Evolutionary conservation across 2,888 invertebrate species (phyloP), one percentile per base, ranked within the genome.

Genomic region (Suillia variegata): DNA sequence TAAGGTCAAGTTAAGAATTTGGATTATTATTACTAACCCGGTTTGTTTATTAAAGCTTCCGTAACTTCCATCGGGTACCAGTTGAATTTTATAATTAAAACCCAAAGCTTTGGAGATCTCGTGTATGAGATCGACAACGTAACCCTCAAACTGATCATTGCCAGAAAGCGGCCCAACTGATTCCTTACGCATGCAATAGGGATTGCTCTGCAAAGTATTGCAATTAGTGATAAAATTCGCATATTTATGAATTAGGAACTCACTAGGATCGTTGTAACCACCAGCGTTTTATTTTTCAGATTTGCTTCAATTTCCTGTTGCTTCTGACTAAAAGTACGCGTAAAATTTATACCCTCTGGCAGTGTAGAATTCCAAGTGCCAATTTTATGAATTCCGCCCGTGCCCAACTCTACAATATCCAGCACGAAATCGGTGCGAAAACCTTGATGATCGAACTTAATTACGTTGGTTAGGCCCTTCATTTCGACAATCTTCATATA

Each of bases 401-500:
- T 89, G 56, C 89, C 91, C 66, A 97, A 85, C 81, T 97, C 96
- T 65, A 98, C 90, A 69, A 98, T 91, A 79, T 96, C 96, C 69
- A 98, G 85, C 65, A 91, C 89, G 79, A 97, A 96, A 81, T 95
- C 92, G 49, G 93, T 92, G 62, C 98, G 87, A 82, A 94, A 93
- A 56, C 98, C 97, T 84, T 94, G 92, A 82, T 93, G 92, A 83
- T 96, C 95, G 82, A 97, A 96, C 83, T 93, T 93, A 73, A 97
- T 94, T 59, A 91, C 88, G 65, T 96, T 96, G 1, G 95, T 95
- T 69, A 96, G 84, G n/a, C 96, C 96, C 71, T 90, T 88, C 89
- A 94, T 93, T 84, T 94, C 93, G 64, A 95, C 97, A 77, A 94
- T 92, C 86, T 94, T 96, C 94, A 98, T 95, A 78, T 95, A 96